Percentiles rank a stretch among this genome's conserved stretches.
Conservation (phyloP, 1,140 invertebrate species). For the Habropoda laboriosa region DNA sequence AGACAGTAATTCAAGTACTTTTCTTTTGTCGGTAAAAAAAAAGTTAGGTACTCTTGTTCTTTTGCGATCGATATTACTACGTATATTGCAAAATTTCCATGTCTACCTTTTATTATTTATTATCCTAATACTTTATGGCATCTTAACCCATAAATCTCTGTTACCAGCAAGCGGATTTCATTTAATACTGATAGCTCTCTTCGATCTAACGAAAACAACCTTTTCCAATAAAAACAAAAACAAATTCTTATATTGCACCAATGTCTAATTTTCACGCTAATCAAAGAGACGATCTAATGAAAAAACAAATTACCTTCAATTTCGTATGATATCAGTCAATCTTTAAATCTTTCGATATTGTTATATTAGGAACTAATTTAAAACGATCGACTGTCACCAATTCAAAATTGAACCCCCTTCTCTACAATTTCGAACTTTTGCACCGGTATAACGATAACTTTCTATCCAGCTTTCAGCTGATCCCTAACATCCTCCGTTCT, state of each 20-base stretch:
- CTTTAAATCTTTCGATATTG: not conserved
- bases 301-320: not conserved
- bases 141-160: constrained; percentile 34
- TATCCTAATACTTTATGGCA: constrained; percentile 47
- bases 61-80: constrained; percentile 19
- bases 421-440: not conserved
- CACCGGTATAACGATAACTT: no score
- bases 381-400: constrained; percentile 17
- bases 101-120: constrained; percentile 7
- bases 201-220: constrained; percentile 6
- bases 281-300: not conserved
- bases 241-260: not conserved
- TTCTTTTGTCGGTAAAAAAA: constrained; percentile 21
- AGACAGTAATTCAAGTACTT: constrained; percentile 7
- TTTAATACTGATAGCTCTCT: constrained; percentile 40
- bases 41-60: constrained; percentile 36
- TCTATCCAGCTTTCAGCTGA: not conserved
- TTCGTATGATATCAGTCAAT: constrained; percentile 15
- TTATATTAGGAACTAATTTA: constrained; percentile 23
- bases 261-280: not conserved
- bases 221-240: not conserved
- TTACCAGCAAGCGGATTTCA: constrained; percentile 26
- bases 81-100: constrained; percentile 5
- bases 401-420: not conserved
- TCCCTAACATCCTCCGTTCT: not conserved